Percentiles rank a stretch among this genome's conserved stretches.
These are phyloP conservation scores for Tenodera sinensis DNA, from an alignment of 2,888 invertebrate genomes.

Conservation along the genomic window DNA sequence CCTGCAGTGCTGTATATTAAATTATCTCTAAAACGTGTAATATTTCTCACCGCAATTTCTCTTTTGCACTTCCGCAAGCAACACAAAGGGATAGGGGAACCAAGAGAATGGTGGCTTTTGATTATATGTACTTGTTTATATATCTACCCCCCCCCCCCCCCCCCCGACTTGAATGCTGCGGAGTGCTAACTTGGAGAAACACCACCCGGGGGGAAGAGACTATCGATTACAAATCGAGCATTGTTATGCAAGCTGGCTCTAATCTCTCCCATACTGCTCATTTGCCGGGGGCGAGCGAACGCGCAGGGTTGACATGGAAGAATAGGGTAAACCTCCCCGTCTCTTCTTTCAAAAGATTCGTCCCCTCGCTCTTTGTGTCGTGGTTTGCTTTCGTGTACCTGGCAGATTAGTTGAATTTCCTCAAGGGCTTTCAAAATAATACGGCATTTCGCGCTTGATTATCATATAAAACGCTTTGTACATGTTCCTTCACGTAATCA, in stretches of 20 bases:
- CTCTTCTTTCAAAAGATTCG: neutral
- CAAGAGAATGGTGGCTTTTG: neutral
- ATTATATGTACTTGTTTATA: neutral
- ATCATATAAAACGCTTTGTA: neutral
- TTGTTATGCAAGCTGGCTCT: neutral
- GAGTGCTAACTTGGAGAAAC: neutral
- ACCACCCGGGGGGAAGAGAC: neutral
- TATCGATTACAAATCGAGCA: neutral
- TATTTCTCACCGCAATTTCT: neutral
- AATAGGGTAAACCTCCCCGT: neutral
- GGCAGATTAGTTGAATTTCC: neutral
- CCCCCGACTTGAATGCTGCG: neutral
- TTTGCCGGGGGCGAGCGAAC: neutral
- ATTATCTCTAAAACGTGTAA: neutral
- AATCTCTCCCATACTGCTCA: neutral
- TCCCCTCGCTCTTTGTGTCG: neutral
- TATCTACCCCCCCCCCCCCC: no score
- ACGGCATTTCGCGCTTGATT: neutral
- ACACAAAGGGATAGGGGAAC: neutral
- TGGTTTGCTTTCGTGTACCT: neutral
- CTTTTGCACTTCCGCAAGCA: neutral
- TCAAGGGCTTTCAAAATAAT: neutral
- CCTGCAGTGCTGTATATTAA: neutral
- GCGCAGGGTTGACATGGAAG: neutral
- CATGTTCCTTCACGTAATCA: neutral